A percentile compares a stretch with the other conserved stretches of the same genome.
phyloP scores from a whole-genome alignment of 2,888 invertebrate genomes.

The Pseudanteris insignis region DNA sequence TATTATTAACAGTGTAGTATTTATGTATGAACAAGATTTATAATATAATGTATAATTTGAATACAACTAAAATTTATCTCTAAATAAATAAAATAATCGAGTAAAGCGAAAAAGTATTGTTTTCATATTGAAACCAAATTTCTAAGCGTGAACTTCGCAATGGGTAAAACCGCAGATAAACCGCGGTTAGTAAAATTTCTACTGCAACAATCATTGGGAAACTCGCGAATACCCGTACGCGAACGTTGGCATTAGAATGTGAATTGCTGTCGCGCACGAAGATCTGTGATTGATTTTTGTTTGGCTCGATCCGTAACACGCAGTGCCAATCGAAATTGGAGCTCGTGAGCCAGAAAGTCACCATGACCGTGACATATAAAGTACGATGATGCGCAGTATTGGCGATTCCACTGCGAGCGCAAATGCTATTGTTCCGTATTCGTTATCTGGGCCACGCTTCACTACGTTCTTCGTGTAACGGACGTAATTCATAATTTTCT shows the following conservation, averaged over 20 bases:
- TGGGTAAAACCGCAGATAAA: too few relatives aligned
- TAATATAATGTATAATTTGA: too few relatives aligned
- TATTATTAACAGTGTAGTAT: too few relatives aligned
- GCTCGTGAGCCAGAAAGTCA: slow-evolving; percentile 43
- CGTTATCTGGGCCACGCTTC: slow-evolving; percentile 54
- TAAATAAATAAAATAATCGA: too few relatives aligned
- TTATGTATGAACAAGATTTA: too few relatives aligned
- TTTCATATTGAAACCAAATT: not conserved
- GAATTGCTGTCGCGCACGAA: slow-evolving; percentile 15
- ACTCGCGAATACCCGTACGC: not conserved
- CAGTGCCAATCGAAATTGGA: slow-evolving; percentile 33
- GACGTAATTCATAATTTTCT: slow-evolving; percentile 55
- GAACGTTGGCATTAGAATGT: slow-evolving; percentile 14
- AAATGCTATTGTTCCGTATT: slow-evolving; percentile 50
- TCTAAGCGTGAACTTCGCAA: too few relatives aligned
- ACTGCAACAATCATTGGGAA: too few relatives aligned
- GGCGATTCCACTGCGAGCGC: slow-evolving; percentile 37
- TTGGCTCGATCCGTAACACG: slow-evolving; percentile 29
- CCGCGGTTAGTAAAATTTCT: too few relatives aligned
- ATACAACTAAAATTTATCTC: too few relatives aligned
- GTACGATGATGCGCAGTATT: slow-evolving; percentile 41
- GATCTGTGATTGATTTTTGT: slow-evolving; percentile 25
- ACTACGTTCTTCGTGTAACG: slow-evolving; percentile 48
- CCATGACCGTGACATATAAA: slow-evolving; percentile 50
- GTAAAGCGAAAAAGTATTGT: not conserved